A percentile compares a stretch with the other conserved stretches of the same genome.
phyloP scores from a whole-genome alignment of 2,113 vertebrate species.

The Cyprinodon variegatus region DNA sequence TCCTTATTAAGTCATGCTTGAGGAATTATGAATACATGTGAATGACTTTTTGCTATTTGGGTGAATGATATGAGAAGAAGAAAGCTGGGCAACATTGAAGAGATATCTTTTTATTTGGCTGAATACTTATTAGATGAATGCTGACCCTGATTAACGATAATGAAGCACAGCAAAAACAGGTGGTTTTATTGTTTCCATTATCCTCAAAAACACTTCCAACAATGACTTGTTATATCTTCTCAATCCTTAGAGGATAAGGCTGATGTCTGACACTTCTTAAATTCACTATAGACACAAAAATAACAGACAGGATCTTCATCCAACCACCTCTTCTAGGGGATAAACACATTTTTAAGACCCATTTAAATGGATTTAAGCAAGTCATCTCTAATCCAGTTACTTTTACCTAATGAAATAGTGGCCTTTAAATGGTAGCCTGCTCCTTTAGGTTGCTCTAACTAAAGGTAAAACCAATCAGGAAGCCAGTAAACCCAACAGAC shows the following conservation, averaged over 20 bases:
- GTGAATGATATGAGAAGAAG: neutral
- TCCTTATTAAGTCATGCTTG: conserved; percentile 13
- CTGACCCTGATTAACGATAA: neutral
- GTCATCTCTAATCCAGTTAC: no score
- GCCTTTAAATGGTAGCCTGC: neutral
- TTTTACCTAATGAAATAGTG: neutral
- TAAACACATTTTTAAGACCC: neutral
- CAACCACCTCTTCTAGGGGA: no score
- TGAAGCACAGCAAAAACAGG: neutral
- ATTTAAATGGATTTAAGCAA: neutral
- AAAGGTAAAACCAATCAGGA: neutral
- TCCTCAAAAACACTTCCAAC: neutral
- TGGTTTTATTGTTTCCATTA: neutral
- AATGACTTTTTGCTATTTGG: conserved; percentile 23
- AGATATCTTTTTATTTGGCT: neutral
- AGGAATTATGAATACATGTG: conserved; percentile 40
- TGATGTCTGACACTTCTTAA: no score
- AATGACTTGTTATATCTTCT: neutral
- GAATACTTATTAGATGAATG: neutral
- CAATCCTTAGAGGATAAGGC: no score
- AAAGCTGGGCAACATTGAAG: neutral
- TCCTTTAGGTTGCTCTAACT: neutral
- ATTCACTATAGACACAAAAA: no score
- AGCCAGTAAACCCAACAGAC: neutral
- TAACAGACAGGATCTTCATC: no score